Evolutionary conservation across 2,888 invertebrate genomes (phyloP).

Genomic region (Acronicta aceris): DNA sequence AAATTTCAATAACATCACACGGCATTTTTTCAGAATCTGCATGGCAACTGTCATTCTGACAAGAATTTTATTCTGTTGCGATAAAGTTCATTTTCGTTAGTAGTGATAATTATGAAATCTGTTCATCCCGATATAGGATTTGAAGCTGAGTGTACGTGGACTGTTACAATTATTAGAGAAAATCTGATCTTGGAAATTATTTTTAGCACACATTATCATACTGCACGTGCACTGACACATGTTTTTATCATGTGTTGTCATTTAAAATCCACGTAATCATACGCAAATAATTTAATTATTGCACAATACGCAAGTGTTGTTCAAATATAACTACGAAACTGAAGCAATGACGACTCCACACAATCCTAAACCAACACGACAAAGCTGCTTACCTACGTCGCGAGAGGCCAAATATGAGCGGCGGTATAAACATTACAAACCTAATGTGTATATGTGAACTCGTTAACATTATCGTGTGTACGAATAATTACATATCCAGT

Average conservation of each 20-base stretch:
- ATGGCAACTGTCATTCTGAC: too few relatives aligned
- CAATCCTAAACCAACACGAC: conserved; percentile 41
- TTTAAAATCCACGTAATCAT: conserved; percentile 25
- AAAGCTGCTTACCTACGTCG: conserved; percentile 37
- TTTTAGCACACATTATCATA: conserved; percentile 20
- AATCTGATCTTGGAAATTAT: conserved; percentile 8
- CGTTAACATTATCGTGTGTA: conserved; percentile 11
- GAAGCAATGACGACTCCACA: conserved; percentile 34
- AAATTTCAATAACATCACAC: too few relatives aligned
- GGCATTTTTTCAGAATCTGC: too few relatives aligned
- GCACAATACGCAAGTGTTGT: conserved; percentile 19
- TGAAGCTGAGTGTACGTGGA: too few relatives aligned
- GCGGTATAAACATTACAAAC: conserved; percentile 24
- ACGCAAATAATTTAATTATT: conserved; percentile 23
- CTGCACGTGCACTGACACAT: conserved; percentile 33
- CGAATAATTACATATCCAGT: neutral
- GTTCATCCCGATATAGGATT: too few relatives aligned
- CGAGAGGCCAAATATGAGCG: conserved; percentile 28
- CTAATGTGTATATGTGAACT: conserved; percentile 33
- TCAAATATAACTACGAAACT: conserved; percentile 25
- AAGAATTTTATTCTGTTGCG: too few relatives aligned
- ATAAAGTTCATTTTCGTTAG: too few relatives aligned
- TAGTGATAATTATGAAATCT: too few relatives aligned
- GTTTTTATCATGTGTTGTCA: conserved; percentile 22
- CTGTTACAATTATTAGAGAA: too few relatives aligned